phyloP scores from a whole-genome alignment of 2,888 invertebrate genomes.

The Xylophagus ater region DNA sequence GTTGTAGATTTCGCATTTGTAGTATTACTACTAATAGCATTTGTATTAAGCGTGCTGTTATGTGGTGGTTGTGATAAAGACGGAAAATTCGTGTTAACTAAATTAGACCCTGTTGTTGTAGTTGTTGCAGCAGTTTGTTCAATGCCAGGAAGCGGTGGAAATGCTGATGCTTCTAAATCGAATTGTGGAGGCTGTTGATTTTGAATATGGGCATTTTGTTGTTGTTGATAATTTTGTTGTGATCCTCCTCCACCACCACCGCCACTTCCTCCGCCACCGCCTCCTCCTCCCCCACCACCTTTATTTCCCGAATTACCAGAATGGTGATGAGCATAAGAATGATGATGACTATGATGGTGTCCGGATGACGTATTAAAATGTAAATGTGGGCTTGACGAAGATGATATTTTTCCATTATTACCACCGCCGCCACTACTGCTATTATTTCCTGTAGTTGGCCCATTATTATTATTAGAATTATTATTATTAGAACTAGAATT shows the following conservation, averaged over 20 bases:
- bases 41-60: not conserved
- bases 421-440: conserved; percentile 20
- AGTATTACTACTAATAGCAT: conserved; percentile 4
- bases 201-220: conserved; percentile 20
- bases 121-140: conserved; percentile 30
- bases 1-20: conserved; percentile 8
- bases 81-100: conserved; percentile 21
- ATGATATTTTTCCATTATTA: conserved; percentile 11
- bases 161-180: conserved; percentile 67
- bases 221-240: conserved; percentile 19
- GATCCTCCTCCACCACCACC: conserved; percentile 11
- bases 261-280: too few relatives aligned
- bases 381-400: conserved; percentile 5
- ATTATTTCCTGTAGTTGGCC: conserved; percentile 1
- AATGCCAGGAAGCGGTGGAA: conserved; percentile 66
- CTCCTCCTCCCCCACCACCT: too few relatives aligned
- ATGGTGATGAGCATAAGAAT: conserved; percentile 16
- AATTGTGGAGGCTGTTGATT: conserved; percentile 51
- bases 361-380: conserved; percentile 9
- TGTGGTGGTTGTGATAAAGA: conserved; percentile 19
- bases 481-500: conserved; percentile 5
- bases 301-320: conserved; percentile 15
- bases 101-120: conserved; percentile 16
- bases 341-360: conserved; percentile 13
- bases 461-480: conserved; percentile 1